Evolutionary conservation across 2,888 invertebrate species (phyloP).

Genomic region (Epirrhoe alternata): DNA sequence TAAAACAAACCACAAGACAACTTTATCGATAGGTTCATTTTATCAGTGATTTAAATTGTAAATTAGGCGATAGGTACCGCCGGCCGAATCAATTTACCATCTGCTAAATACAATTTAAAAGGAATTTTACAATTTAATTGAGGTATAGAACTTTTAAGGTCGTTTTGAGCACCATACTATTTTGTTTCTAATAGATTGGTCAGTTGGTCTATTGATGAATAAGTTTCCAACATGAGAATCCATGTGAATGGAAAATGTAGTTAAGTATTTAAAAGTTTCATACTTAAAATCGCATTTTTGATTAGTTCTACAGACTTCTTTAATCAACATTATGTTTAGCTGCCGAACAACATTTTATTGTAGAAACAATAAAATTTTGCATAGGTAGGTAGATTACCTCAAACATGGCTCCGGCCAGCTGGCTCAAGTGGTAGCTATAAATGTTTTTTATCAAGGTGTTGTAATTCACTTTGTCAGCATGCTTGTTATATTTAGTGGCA

Average conservation of each 20-base stretch:
- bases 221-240: not conserved
- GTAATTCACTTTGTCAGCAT: conserved; percentile 8
- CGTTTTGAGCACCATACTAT: not conserved
- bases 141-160: not conserved
- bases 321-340: not conserved
- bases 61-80: conserved; percentile 10
- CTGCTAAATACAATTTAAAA: not conserved
- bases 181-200: not conserved
- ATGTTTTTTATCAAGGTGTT: conserved; percentile 14
- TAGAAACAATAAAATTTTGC: conserved; percentile 21
- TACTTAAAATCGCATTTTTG: not conserved
- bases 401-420: conserved; percentile 16
- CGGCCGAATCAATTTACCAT: conserved; percentile 11
- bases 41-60: conserved; percentile 18
- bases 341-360: conserved; percentile 16
- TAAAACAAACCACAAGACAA: conserved; percentile 5
- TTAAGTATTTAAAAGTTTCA: not conserved
- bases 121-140: conserved; percentile 1
- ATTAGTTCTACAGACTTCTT: not conserved
- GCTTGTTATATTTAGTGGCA: conserved; percentile 5
- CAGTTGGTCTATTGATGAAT: not conserved
- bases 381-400: conserved; percentile 19
- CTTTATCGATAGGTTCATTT: conserved; percentile 16
- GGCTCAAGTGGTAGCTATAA: conserved; percentile 25
- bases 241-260: not conserved